Evolutionary conservation across 1,140 invertebrate genomes (phyloP).

Genomic region (Pemphigus obesinymphae): DNA sequence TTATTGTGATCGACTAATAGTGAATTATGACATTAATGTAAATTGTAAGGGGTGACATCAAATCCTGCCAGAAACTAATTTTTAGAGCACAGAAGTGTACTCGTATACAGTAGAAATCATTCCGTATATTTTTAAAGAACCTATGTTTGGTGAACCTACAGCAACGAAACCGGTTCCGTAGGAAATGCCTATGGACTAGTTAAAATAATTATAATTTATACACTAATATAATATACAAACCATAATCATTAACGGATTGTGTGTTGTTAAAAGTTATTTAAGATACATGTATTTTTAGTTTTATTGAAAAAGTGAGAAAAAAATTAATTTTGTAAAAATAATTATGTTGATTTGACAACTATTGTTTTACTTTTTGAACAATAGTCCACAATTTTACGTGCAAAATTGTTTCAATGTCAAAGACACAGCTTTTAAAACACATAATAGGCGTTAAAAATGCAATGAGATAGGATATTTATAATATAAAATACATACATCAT

Average conservation of each 20-base stretch:
- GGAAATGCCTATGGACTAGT: constrained; percentile 14
- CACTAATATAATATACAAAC: neutral
- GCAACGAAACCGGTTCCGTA: neutral
- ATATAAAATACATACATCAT: neutral
- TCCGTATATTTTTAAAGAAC: constrained; percentile 17
- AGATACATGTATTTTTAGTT: neutral
- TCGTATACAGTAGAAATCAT: neutral
- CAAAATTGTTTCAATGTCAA: neutral
- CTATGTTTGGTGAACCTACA: neutral
- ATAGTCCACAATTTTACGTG: too few relatives aligned
- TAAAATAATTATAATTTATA: constrained; percentile 25
- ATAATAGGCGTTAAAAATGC: neutral
- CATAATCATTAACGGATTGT: neutral
- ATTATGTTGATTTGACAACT: neutral
- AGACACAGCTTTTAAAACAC: neutral
- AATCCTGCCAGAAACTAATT: neutral
- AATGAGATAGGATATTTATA: neutral
- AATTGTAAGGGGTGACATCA: neutral
- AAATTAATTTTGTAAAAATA: neutral
- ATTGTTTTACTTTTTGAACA: neutral
- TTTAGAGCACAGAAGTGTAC: neutral
- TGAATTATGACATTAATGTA: neutral
- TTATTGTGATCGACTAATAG: neutral
- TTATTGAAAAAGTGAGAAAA: neutral
- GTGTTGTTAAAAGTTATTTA: constrained; percentile 4